Conservation (phyloP, 2,797 vertebrate genomes). For the Danio aesculapii region DNA sequence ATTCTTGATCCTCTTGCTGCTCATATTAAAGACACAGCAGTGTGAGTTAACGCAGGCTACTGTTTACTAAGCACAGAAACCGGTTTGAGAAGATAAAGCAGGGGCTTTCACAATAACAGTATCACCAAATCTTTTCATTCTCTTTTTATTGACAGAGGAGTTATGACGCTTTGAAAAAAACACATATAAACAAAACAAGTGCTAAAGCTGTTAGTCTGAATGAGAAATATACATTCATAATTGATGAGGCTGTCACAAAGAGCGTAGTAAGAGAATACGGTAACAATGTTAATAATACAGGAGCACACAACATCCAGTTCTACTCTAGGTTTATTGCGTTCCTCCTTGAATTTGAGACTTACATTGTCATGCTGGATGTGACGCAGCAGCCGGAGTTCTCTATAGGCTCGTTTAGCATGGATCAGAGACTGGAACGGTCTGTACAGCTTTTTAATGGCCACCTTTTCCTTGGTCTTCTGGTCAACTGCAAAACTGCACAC, state of each 20-base stretch:
- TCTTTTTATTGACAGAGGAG: conserved; percentile 24
- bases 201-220: conserved; percentile 9
- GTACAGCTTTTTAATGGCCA: conserved; percentile 86
- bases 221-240: neutral
- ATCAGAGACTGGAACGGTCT: conserved; percentile 84
- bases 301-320: neutral
- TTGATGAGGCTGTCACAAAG: neutral
- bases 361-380: conserved; percentile 86
- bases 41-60: neutral
- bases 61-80: conserved; percentile 53
- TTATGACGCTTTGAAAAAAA: conserved; percentile 3
- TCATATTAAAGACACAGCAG: conserved; percentile 4
- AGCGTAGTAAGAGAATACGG: neutral
- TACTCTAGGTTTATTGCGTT: neutral
- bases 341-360: conserved; percentile 50
- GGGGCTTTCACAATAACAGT: neutral
- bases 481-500: conserved; percentile 77
- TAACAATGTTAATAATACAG: neutral
- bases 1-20: conserved; percentile 2
- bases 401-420: conserved; percentile 82
- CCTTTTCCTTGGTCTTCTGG: conserved; percentile 79
- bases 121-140: neutral
- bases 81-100: conserved; percentile 3
- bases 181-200: neutral
- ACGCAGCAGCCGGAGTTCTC: conserved; percentile 83